Evolutionary conservation across 2,113 vertebrate genomes (phyloP).

Genomic region (Albula goreensis): DNA sequence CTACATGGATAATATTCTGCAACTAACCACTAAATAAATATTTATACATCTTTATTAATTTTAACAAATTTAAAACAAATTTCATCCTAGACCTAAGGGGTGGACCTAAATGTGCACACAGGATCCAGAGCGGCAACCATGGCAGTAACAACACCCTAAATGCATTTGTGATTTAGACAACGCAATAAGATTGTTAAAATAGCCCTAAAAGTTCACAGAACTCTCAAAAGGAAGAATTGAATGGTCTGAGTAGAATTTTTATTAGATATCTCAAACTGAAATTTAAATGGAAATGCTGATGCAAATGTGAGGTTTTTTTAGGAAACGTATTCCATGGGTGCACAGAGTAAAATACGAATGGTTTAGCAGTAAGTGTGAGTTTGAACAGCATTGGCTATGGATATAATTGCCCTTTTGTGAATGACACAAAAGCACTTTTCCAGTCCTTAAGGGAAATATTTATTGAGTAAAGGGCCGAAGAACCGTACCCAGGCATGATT

Average conservation of each 20-base stretch:
- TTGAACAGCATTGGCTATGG: background rate
- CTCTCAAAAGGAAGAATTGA: too few species aligned
- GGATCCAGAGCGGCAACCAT: too few species aligned
- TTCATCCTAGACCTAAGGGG: too few species aligned
- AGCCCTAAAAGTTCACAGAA: too few species aligned
- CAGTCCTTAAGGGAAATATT: background rate
- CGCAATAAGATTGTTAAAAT: too few species aligned
- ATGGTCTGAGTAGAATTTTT: background rate
- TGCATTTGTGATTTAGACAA: too few species aligned
- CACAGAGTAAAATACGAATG: background rate
- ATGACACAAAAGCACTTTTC: background rate
- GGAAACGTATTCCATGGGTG: background rate
- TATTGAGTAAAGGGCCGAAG: background rate
- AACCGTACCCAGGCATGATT: background rate
- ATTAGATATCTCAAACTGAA: background rate
- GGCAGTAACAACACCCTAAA: too few species aligned
- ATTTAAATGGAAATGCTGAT: background rate
- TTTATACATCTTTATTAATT: too few species aligned
- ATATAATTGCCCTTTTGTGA: background rate
- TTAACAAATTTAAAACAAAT: too few species aligned
- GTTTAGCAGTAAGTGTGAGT: background rate
- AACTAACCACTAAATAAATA: too few species aligned
- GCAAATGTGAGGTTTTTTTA: background rate
- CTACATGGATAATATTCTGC: too few species aligned
- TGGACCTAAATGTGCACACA: too few species aligned